Base-by-base conservation (phyloP, 2,888 invertebrate species). In the Clusia tigrina region DNA sequence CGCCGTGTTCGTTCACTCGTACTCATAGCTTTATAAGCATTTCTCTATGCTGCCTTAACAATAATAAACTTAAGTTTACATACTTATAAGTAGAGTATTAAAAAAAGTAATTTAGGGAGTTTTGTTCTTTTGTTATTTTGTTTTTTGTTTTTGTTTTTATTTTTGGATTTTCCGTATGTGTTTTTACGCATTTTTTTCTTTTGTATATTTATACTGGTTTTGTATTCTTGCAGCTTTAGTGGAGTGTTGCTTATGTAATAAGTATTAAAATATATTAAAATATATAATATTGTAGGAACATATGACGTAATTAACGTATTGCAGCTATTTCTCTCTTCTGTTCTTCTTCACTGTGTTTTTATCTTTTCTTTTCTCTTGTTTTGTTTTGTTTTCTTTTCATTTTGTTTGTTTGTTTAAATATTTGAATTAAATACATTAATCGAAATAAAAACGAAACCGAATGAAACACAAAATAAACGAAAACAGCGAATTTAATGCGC, bases 301-400 rank as follows among this genome's bases (percentile, higher is more conserved):
- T 83, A 83, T 83, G 82, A 82, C 83, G 79, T 80, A 80, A 83
- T 81, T 78, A 81, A 82, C 81, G 82, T 83, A 83, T 83, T 83
- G 83, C 83, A 83, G 81, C 83, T 83, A 81, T 83, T 80, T 74
- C 69, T 68, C 70, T 71, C 57, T 67, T 62, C 67, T 62, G 71
- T 70, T 70, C 53, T 67, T 70, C 67, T 66, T 65, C 32, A 38
- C 62, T 67, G 42, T 68, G 57, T 64, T 67, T 63, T 65, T 68
- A 54, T 68, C 63, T 65, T 62, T 65, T 59, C 64, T 60, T 59
- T 55, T 67, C 32, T 22, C 22, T 59, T 60, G 60, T 46, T 46
- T 64, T 60, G 51, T 58, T 58, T 64, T 69, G 61, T 67, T 67
- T 48, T 48, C 6, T 48, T 18, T n/a, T n/a, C n/a, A n/a, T n/a